Evolutionary conservation across 2,888 invertebrate genomes (phyloP).

Genomic region (Drymonia ruficornis): DNA sequence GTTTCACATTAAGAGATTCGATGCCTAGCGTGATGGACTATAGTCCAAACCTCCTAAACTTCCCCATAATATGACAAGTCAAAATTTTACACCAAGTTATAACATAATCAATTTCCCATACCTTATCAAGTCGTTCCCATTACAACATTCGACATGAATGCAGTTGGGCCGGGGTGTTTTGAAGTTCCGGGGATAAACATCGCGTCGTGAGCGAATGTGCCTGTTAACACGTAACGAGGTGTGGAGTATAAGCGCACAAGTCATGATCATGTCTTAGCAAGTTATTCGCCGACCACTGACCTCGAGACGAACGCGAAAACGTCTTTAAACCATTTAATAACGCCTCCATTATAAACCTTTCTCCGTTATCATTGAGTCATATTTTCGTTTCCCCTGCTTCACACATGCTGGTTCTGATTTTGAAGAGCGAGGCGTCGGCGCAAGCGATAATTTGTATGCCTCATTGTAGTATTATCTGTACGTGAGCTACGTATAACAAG

Average conservation of each 20-base stretch:
- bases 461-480: constrained; percentile 81
- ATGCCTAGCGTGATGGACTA: too few relatives aligned
- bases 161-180: constrained; percentile 59
- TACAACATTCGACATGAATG: constrained; percentile 63
- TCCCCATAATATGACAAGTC: too few relatives aligned
- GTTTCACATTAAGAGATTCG: too few relatives aligned
- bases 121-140: constrained; percentile 67
- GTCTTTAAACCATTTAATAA: constrained; percentile 36
- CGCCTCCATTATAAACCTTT: constrained; percentile 42
- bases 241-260: constrained; percentile 82
- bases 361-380: constrained; percentile 24
- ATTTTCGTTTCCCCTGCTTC: constrained; percentile 24
- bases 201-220: constrained; percentile 82
- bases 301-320: constrained; percentile 58
- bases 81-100: constrained; percentile 3
- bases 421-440: constrained; percentile 65
- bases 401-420: constrained; percentile 59
- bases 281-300: constrained; percentile 83
- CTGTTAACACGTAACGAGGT: constrained; percentile 85
- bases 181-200: constrained; percentile 79
- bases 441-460: constrained; percentile 82
- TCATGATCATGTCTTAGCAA: constrained; percentile 83
- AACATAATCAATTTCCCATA: constrained; percentile 27
- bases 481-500: constrained; percentile 77
- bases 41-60: too few relatives aligned